Percentiles rank a stretch among this genome's conserved stretches.
phyloP scores from a whole-genome alignment of 2,888 invertebrate genomes.

The Ceratothoa steindachneri region DNA sequence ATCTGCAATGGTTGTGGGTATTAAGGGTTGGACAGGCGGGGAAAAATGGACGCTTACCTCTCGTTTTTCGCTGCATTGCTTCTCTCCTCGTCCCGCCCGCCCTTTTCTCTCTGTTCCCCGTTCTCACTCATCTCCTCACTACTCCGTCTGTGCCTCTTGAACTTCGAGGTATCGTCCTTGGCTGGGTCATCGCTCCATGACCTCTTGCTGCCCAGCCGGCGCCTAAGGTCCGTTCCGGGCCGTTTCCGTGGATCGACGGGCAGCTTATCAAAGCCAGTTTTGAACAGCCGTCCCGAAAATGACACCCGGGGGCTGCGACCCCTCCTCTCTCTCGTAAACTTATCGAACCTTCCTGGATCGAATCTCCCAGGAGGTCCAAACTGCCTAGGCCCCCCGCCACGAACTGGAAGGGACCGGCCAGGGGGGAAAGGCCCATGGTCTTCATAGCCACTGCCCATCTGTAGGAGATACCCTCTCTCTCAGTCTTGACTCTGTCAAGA shows the following conservation, averaged over 20 bases:
- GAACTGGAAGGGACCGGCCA: neutral
- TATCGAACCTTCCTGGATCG: neutral
- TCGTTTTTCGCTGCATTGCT: neutral
- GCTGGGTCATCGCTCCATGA: neutral
- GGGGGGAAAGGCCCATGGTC: neutral
- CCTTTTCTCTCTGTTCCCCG: neutral
- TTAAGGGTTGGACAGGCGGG: too few relatives aligned
- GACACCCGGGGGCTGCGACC: neutral
- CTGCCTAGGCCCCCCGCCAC: neutral
- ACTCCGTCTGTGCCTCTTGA: neutral
- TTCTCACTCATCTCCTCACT: neutral
- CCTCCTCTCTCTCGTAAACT: neutral
- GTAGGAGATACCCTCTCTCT: neutral
- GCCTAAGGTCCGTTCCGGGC: neutral
- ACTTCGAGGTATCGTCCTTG: neutral
- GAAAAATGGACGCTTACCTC: neutral
- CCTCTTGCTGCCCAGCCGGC: neutral
- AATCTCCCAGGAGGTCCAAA: neutral
- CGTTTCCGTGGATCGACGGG: neutral
- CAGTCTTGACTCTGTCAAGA: neutral
- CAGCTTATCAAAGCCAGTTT: neutral
- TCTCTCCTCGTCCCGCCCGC: neutral
- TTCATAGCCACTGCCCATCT: neutral
- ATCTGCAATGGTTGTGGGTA: too few relatives aligned
- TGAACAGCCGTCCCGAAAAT: neutral